phyloP scores from a whole-genome alignment of 1,140 invertebrate species.

The Hycleus phaleratus region DNA sequence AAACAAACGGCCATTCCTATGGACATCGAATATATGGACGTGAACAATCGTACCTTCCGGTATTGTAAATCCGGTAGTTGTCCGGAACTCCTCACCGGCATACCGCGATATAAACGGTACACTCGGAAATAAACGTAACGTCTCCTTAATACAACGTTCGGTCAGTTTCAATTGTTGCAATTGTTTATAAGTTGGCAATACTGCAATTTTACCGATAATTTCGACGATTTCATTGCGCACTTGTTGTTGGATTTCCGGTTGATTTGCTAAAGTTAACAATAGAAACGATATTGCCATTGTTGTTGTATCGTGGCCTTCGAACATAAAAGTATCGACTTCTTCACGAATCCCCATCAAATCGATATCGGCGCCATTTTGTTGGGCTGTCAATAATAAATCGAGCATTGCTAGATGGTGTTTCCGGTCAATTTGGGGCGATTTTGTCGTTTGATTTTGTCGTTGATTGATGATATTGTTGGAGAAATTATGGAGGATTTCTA shows the following conservation, averaged over 20 bases:
- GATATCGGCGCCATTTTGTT: constrained; percentile 45
- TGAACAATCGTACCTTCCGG: constrained; percentile 1
- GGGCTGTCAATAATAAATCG: constrained; percentile 61
- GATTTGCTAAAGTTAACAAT: constrained; percentile 36
- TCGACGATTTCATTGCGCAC: constrained; percentile 48
- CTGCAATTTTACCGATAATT: constrained; percentile 46
- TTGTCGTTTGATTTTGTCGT: neutral
- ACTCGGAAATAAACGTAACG: constrained; percentile 54
- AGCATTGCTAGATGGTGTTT: constrained; percentile 66
- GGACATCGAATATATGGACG: constrained; percentile 17
- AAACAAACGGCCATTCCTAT: constrained; percentile 38
- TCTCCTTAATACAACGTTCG: constrained; percentile 56
- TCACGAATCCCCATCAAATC: constrained; percentile 59
- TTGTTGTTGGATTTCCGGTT: constrained; percentile 23
- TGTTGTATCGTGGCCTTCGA: constrained; percentile 50
- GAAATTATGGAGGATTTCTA: constrained; percentile 55
- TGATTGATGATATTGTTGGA: neutral
- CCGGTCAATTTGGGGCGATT: constrained; percentile 12
- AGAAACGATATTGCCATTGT: constrained; percentile 37
- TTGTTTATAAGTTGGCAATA: constrained; percentile 47
- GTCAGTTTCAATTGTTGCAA: constrained; percentile 55
- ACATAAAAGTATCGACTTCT: constrained; percentile 78
- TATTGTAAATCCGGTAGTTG: constrained; percentile 28
- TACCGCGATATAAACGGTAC: constrained; percentile 57
- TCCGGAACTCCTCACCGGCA: constrained; percentile 43